Evolutionary conservation across 2,113 vertebrate species (phyloP), one percentile per base, ranked within the genome.

Genomic region (Mola mola): DNA sequence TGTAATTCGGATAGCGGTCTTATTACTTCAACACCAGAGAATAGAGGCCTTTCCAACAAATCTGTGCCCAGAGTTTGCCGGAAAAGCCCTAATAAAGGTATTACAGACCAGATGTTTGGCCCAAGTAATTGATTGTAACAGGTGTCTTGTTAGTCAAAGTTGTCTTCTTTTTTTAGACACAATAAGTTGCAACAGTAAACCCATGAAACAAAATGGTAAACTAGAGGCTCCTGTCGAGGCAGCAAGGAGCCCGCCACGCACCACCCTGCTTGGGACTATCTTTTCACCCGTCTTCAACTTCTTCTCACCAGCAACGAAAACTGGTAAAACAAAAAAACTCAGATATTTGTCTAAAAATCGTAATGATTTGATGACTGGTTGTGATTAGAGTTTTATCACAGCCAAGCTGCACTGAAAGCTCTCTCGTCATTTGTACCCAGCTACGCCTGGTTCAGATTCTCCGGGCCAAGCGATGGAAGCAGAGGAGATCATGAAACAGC

Each of bases 221-320:
- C 86, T 98, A 57, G 95, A 97, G 65, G 93, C 91, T 70, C 92
- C 93, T 10, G 86, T 92, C 5, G 67, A 93, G 66, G 80, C 90
- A 24, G 58, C 76, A 0, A 92, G 90, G 88, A 98, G 95, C 64
- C 96, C 96, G 4, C 94, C 96, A 4, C 94, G 96, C 79, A 98
- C 96, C 48, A 97, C 96, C 0, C 90, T 98, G 81, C 90, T 99
- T 75, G 96, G 97, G 76, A 99, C 97, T 81, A 98, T 99, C 88
- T 98, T 99, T 89, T 99, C 97, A 82, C 97, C 97, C 0, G 97
- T 99, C 72, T 99, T 98, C 89, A 98, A 97, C 92, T 99, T 98
- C 86, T 99, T 98, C 91, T 98, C 97, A 93, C 96, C 96, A 93
- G 95, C 96, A 93, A 98, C 94, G 88, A 98, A 98, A 94, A 98